phyloP scores from a whole-genome alignment of 2,797 vertebrate genomes.

The Sparus aurata region DNA sequence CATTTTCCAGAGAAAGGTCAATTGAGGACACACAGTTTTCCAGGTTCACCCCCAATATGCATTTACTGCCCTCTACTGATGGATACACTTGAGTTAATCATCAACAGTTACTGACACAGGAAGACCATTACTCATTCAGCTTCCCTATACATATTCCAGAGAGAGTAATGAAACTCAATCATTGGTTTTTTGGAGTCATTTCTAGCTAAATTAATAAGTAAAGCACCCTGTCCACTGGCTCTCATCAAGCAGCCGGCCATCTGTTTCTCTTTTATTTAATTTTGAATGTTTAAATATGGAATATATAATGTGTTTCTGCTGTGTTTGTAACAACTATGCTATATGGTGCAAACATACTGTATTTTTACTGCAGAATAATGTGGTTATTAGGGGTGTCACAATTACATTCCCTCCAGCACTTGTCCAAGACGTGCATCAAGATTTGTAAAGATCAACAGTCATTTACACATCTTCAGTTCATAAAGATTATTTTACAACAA shows the following conservation, averaged over 20 bases:
- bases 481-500: no score
- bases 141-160: neutral
- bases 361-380: slow-evolving; percentile 11
- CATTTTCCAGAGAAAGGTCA: neutral
- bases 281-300: neutral
- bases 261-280: neutral
- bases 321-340: neutral
- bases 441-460: no score
- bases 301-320: neutral
- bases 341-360: neutral
- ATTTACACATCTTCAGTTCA: no score
- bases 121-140: neutral
- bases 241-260: neutral
- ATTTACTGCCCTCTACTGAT: no score
- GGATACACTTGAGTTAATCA: no score
- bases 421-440: no score
- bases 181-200: neutral
- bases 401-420: no score
- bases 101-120: neutral
- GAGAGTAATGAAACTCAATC: neutral
- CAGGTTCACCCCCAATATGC: no score
- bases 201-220: neutral
- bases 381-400: no score
- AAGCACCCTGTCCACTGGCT: neutral
- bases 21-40: neutral